phyloP scores from a whole-genome alignment of 1,140 invertebrate species.

The Drosophila obscura region DNA sequence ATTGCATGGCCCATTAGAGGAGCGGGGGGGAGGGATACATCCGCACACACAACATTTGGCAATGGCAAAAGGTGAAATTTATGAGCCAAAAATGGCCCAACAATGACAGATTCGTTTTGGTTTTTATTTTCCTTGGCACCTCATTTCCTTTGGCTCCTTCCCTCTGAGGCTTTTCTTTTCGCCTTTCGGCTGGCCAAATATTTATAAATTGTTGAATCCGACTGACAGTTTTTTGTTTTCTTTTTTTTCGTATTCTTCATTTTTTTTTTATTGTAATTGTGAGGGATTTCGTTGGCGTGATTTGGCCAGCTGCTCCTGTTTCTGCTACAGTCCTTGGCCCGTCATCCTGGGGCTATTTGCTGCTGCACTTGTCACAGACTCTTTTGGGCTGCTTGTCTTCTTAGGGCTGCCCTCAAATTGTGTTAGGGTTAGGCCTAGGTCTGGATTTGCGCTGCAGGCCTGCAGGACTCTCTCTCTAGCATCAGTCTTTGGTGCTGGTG shows the following conservation, averaged over 20 bases:
- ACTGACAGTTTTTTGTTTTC: conserved; percentile 39
- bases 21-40: neutral
- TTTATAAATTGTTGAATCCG: conserved; percentile 75
- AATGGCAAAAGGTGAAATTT: conserved; percentile 49
- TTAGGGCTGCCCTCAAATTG: conserved; percentile 73
- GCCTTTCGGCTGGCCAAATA: conserved; percentile 61
- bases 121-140: conserved; percentile 59
- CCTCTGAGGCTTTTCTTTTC: neutral
- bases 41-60: conserved; percentile 20
- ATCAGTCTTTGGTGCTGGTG: conserved; percentile 13
- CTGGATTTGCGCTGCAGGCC: conserved; percentile 60
- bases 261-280: conserved; percentile 46
- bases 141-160: conserved; percentile 43
- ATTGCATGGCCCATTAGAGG: conserved; percentile 69
- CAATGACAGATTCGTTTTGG: conserved; percentile 80
- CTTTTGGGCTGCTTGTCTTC: conserved; percentile 61
- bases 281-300: conserved; percentile 58
- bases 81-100: conserved; percentile 62
- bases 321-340: conserved; percentile 2
- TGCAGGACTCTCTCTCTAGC: conserved; percentile 24
- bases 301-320: conserved; percentile 36
- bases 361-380: conserved; percentile 67
- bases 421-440: conserved; percentile 76
- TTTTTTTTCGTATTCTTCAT: conserved; percentile 8
- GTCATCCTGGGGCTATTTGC: conserved; percentile 62